A percentile compares a stretch with the other conserved stretches of the same genome.
phyloP scores from a whole-genome alignment of 2,113 vertebrate genomes.

The Rhombomys opimus region DNA sequence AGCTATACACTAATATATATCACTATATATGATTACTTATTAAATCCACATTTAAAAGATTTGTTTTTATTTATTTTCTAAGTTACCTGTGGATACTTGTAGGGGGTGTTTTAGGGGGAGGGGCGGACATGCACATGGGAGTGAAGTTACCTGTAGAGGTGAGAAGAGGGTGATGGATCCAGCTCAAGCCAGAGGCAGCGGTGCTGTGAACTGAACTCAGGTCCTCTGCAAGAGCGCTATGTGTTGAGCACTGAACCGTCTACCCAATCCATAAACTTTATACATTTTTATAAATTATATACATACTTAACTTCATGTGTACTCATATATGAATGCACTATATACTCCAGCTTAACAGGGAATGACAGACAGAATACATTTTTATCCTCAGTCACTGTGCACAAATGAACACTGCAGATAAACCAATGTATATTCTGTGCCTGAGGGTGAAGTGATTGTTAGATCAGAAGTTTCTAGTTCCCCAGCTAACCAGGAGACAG shows the following conservation, averaged over 20 bases:
- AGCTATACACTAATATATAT: neutral
- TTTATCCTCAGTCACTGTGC: neutral
- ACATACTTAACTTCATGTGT: neutral
- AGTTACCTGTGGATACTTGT: neutral
- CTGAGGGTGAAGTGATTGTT: neutral
- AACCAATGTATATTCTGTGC: neutral
- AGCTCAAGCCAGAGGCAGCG: neutral
- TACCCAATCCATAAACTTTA: neutral
- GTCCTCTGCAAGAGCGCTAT: neutral
- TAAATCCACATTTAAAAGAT: neutral
- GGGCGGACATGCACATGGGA: neutral
- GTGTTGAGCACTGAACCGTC: neutral
- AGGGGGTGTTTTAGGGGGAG: neutral
- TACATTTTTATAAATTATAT: neutral
- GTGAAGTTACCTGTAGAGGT: neutral
- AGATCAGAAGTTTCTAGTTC: neutral
- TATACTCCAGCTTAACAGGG: neutral
- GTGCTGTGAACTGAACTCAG: neutral
- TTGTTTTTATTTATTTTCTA: neutral
- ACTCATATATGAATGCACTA: neutral
- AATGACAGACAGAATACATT: neutral
- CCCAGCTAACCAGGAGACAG: neutral
- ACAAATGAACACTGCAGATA: neutral
- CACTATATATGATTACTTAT: neutral
- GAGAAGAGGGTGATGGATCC: neutral